phyloP scores from a whole-genome alignment of 2,113 vertebrate species.

The Odocoileus hemionus region DNA sequence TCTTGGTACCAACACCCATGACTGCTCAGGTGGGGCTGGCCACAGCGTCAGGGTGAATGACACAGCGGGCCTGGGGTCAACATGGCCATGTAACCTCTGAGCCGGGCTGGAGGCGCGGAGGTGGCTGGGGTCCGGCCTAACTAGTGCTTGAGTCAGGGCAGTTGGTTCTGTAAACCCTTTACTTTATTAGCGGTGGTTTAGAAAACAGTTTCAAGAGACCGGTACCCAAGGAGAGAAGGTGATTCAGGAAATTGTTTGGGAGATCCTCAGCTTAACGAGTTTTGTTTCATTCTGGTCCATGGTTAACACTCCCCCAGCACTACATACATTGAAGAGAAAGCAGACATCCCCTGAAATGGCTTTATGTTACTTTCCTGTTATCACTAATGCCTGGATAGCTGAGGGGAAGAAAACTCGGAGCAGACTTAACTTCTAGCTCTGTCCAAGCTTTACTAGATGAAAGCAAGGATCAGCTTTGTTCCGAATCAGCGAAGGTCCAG shows the following conservation, averaged over 20 bases:
- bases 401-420: not conserved
- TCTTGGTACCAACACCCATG: not conserved
- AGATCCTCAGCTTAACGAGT: not conserved
- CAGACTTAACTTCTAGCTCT: not conserved
- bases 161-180: not conserved
- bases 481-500: not conserved
- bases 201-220: not conserved
- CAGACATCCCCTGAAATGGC: not conserved
- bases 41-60: not conserved
- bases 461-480: not conserved
- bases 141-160: not conserved
- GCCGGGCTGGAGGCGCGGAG: not conserved
- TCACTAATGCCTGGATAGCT: not conserved
- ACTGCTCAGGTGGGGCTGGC: not conserved
- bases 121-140: not conserved
- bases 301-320: not conserved
- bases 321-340: not conserved
- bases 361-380: not conserved
- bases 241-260: not conserved
- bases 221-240: not conserved
- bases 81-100: not conserved
- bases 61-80: not conserved
- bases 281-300: not conserved
- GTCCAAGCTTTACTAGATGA: not conserved
- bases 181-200: not conserved